Base-by-base conservation (phyloP, 1,140 invertebrate genomes). In the Contarinia nasturtii region DNA sequence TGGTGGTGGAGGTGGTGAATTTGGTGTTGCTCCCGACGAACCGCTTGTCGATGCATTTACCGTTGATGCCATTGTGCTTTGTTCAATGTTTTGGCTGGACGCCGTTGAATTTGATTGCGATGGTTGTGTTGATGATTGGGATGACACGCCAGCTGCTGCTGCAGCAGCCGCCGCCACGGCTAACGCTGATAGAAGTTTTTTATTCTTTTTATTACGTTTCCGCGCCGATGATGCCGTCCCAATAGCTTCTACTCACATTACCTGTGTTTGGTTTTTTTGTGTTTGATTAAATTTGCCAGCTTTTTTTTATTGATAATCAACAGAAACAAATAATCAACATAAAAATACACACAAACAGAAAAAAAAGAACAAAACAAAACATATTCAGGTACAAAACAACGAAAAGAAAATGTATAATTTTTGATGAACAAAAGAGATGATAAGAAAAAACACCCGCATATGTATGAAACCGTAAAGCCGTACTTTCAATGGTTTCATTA, bases 181-280 rank as follows among this genome's bases (percentile, higher is more conserved):
- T 15, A 20, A 43, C 19, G 20, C 17, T 15, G 19, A 43, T 19
- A 20, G 14, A 14, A 17, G 12, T 38, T 38, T 38, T 17, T 38
- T 38, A 38, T 17, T 14, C 12, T 20, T 21, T 18, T 43, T 43
- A 19, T 33, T 8, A 4, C 22, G 21, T 18, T 21, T 22, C 14
- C 43, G 43, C 7, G 43, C 22, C n/a, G 11, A 19, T 19, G 15
- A 19, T 19, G 12, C 21, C 19, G 27, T 21, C 43, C 43, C 43
- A 7, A 21, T 19, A 14, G 22, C 7, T 61, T 50, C 61, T 59
- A 53, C 59, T 63, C 47, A 63, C 61, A 55, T 63, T 63, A 27
- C 61, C 61, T 46, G 27, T 38, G 12, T 38, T 38, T 38, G 36
- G 36, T 38, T 14, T 27, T 42, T 42, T n/a, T 44, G 10, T 44